A percentile compares a stretch with the other conserved stretches of the same genome.
phyloP scores from a whole-genome alignment of 2,797 vertebrate species.

The Chrosomus eos region DNA sequence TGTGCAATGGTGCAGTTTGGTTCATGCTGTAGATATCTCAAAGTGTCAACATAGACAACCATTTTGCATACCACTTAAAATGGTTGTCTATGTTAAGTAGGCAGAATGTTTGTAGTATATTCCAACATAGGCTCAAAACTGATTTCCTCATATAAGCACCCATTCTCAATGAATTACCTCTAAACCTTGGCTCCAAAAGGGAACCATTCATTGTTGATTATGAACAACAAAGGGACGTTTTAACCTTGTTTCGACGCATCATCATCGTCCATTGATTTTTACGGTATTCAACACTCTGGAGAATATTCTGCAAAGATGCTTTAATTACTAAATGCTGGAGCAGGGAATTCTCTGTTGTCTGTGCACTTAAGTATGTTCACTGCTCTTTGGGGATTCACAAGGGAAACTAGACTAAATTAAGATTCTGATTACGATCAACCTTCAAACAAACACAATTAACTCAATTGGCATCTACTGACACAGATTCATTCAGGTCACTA shows the following conservation, averaged over 20 bases:
- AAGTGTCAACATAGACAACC: neutral
- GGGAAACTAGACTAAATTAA: slow-evolving; percentile 30
- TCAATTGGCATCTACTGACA: slow-evolving; percentile 38
- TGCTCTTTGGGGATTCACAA: neutral
- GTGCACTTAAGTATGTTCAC: slow-evolving; percentile 4
- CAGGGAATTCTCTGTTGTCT: slow-evolving; percentile 21
- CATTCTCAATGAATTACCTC: neutral
- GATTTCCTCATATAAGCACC: neutral
- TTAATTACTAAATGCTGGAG: slow-evolving; percentile 44
- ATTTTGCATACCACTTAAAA: neutral
- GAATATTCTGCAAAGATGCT: slow-evolving; percentile 29
- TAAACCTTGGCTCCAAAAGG: neutral
- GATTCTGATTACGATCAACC: slow-evolving; percentile 41
- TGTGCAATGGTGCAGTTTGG: slow-evolving; percentile 16
- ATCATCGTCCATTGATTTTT: slow-evolving; percentile 48
- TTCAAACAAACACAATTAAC: slow-evolving; percentile 53
- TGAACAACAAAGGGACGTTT: neutral
- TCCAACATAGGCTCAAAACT: neutral
- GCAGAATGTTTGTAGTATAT: neutral
- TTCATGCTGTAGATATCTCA: neutral
- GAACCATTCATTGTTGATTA: too few species aligned
- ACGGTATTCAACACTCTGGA: slow-evolving; percentile 34
- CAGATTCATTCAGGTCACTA: slow-evolving; percentile 51
- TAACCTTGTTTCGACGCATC: slow-evolving; percentile 34
- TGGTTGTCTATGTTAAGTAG: neutral